Base-by-base conservation (phyloP, 2,113 vertebrate genomes). In the Gnathonemus longibarbis region DNA sequence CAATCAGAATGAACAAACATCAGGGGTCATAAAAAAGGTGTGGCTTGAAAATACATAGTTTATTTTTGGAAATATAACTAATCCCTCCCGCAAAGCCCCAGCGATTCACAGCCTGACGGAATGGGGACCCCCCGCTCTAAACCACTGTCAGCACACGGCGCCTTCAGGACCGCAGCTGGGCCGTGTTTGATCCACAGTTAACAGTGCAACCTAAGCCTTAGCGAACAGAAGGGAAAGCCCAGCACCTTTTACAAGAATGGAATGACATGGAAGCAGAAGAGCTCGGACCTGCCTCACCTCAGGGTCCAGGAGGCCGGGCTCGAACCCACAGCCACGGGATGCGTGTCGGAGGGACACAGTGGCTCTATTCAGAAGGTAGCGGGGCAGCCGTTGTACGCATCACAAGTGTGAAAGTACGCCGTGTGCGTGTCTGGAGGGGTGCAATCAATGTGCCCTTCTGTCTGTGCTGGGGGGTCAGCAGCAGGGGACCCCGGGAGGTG, bases 171-270 rank as follows among this genome's bases (percentile, higher is more conserved):
- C 88, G 89, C 91, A 48, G 88, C 49, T 92, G 93, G 92, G 95
- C 95, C 93, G 93, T 92, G 90, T 90, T 93, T 94, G 95, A 95
- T 95, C 94, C 93, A 89, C 92, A 94, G 93, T 95, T 94, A 94
- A 94, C 91, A 88, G 92, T 93, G 92, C 92, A 92, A 92, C 90
- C 74, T 91, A 45, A 91, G 89, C 86, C 92, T 89, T 87, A 88
- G 93, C 95, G 92, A 96, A 95, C 94, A 90, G 94, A 90, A 94
- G 91, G 91, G 92, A 94, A 95, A 95, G 56, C 89, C 15, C 24
- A 87, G 49, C n/a, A 50, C 19, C 35, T 19, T 80, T 8, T 39
- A 42, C 35, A 80, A 74, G 27, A 74, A 74, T 31, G 66, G 1
- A 74, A 35, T 74, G 66, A 74, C n/a, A 1, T 35, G 84, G 48